A percentile compares a stretch with the other conserved stretches of the same genome.
Evolutionary conservation across 2,797 vertebrate species (phyloP).

Genomic region (Spatula versicolor): DNA sequence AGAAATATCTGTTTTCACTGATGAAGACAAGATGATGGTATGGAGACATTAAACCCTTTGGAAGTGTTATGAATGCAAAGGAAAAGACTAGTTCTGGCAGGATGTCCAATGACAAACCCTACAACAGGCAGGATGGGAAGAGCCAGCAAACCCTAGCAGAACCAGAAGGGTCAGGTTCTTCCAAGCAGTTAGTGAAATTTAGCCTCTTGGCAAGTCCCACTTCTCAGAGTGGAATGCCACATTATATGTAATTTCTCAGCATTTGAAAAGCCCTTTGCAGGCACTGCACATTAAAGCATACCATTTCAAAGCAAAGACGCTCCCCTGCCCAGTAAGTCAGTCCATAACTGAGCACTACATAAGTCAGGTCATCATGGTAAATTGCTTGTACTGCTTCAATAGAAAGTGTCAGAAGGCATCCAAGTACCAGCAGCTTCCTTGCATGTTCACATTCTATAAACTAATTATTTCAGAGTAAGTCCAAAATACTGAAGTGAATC

Average conservation of each 20-base stretch:
- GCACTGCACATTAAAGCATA: not conserved
- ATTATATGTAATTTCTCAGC: not conserved
- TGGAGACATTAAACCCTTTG: not conserved
- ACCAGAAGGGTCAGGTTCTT: not conserved
- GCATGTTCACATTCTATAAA: not conserved
- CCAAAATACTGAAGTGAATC: not conserved
- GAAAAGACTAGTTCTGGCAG: not conserved
- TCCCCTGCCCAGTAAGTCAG: not conserved
- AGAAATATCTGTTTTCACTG: not conserved
- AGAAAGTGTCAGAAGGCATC: not conserved
- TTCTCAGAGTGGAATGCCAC: not conserved
- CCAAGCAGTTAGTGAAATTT: not conserved
- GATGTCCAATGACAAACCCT: not conserved
- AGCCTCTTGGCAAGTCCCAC: not conserved
- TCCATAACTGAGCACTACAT: not conserved
- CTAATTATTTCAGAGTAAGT: not conserved
- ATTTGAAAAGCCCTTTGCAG: not conserved
- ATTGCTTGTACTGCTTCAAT: not conserved
- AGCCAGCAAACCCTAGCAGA: not conserved
- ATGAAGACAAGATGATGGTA: not conserved
- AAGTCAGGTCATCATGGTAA: not conserved
- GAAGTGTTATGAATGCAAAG: no score
- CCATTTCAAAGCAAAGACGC: not conserved
- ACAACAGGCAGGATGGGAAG: not conserved
- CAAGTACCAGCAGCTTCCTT: not conserved